phyloP scores from a whole-genome alignment of 2,888 invertebrate species.

The Pseudococcus jackbeardsleyi region DNA sequence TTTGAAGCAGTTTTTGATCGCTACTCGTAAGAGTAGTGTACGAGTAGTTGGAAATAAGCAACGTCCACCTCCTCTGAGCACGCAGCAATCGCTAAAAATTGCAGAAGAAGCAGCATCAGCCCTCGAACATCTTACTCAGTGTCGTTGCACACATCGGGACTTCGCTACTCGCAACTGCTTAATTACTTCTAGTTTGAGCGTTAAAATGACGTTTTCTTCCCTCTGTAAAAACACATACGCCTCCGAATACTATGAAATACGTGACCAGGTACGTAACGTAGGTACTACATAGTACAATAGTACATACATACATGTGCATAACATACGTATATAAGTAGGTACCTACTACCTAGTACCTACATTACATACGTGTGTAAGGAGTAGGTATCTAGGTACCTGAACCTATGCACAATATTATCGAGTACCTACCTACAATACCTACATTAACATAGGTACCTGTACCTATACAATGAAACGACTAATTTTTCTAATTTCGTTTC shows the following conservation, averaged over 20 bases:
- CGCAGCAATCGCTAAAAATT: slow-evolving; percentile 78
- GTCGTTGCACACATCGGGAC: slow-evolving; percentile 89
- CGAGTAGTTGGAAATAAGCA: slow-evolving; percentile 68
- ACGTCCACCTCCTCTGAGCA: slow-evolving; percentile 68
- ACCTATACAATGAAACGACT: no score
- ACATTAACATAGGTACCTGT: no score
- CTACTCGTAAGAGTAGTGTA: slow-evolving; percentile 72
- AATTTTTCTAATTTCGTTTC: no score
- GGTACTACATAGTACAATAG: no score
- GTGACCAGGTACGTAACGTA: slow-evolving; percentile 76
- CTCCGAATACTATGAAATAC: slow-evolving; percentile 86
- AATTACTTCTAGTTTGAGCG: slow-evolving; percentile 83
- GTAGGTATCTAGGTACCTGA: no score
- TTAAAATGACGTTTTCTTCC: slow-evolving; percentile 87
- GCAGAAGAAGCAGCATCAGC: slow-evolving; percentile 85
- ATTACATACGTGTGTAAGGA: no score
- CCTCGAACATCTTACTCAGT: slow-evolving; percentile 82
- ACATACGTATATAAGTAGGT: no score
- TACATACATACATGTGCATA: no score
- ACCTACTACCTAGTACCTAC: no score
- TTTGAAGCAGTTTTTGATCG: slow-evolving; percentile 87
- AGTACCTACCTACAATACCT: no score
- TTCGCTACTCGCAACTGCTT: slow-evolving; percentile 93
- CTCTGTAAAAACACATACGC: slow-evolving; percentile 88
- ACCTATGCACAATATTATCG: no score